Evolutionary conservation across 2,113 vertebrate species (phyloP).

Genomic region (Cyprinodon tularosa): DNA sequence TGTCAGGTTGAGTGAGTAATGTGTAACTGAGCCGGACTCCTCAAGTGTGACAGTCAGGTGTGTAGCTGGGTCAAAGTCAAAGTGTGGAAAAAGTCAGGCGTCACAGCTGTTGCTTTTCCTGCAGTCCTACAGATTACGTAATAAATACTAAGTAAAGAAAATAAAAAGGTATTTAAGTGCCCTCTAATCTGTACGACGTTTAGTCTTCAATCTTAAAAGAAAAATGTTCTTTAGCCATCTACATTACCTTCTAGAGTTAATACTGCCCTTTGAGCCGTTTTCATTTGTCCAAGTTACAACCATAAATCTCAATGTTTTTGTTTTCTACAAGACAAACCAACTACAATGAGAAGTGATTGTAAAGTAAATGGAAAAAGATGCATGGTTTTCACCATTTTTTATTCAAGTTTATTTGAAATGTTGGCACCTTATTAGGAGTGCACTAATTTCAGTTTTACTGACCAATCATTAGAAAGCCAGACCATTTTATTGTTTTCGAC

Average conservation of each 20-base stretch:
- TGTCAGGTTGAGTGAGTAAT: not conserved
- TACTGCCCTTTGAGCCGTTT: not conserved
- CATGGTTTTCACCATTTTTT: not conserved
- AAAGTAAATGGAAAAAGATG: too few relatives aligned
- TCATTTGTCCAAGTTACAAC: not conserved
- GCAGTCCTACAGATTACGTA: not conserved
- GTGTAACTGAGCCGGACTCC: slow-evolving; percentile 3
- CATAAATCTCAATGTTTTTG: not conserved
- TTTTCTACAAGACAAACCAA: not conserved
- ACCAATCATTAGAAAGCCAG: too few relatives aligned
- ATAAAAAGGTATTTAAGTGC: not conserved
- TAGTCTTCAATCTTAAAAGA: too few relatives aligned
- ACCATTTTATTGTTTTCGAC: too few relatives aligned
- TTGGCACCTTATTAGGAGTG: too few relatives aligned
- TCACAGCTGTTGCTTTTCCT: slow-evolving; percentile 22
- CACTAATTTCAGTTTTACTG: too few relatives aligned
- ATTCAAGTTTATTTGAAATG: too few relatives aligned
- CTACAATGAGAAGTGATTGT: not conserved
- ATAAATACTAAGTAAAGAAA: not conserved
- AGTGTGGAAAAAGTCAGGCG: slow-evolving; percentile 6
- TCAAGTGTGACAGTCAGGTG: slow-evolving; percentile 30
- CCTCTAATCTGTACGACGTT: not conserved
- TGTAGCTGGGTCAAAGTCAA: slow-evolving; percentile 32
- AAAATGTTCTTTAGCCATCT: too few relatives aligned
- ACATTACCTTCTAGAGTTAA: too few relatives aligned